Evolutionary conservation across 2,113 vertebrate genomes (phyloP).

Genomic region (Macaca nemestrina): DNA sequence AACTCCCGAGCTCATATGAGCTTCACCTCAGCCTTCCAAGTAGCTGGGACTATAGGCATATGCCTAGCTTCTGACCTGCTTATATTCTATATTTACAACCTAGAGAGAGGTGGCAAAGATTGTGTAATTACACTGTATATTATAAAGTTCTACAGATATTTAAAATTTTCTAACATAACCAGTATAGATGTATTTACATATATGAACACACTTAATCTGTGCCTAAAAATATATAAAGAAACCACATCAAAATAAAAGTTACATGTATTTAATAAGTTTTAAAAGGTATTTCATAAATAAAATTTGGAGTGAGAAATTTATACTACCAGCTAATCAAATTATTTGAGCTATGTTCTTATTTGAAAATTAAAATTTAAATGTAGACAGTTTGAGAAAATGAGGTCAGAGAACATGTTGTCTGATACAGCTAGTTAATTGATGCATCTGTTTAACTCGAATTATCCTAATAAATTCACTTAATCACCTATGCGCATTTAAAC

Average conservation of each 20-base stretch:
- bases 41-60: background rate
- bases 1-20: background rate
- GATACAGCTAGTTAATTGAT: background rate
- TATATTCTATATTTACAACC: background rate
- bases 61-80: background rate
- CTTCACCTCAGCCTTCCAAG: background rate
- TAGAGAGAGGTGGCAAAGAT: background rate
- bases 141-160: background rate
- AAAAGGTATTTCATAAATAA: background rate
- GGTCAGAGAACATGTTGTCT: background rate
- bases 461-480: background rate
- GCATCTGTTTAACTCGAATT: background rate
- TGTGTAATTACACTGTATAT: background rate
- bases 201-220: background rate
- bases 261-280: background rate
- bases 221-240: background rate
- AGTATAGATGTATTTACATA: background rate
- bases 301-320: background rate
- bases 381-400: background rate
- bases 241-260: background rate
- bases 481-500: background rate
- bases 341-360: background rate
- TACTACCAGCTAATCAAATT: background rate
- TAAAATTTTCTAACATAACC: background rate
- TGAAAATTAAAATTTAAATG: conserved; percentile 39